Percentiles rank a stretch among this genome's conserved stretches.
Evolutionary conservation across 2,113 vertebrate species (phyloP).

Genomic region (Procavia capensis): DNA sequence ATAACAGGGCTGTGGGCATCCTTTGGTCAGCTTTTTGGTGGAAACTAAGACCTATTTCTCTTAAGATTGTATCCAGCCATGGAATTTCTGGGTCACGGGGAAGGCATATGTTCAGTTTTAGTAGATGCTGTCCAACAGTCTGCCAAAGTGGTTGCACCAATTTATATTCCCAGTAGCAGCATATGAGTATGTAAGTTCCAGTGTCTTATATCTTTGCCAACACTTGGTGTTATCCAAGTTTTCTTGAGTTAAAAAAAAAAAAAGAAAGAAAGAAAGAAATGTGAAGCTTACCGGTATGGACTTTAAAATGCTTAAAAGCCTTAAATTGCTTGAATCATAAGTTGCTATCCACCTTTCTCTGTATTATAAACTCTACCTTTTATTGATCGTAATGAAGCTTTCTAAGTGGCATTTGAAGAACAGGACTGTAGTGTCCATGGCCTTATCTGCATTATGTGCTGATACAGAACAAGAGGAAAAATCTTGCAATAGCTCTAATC

Average conservation of each 20-base stretch:
- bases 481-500: background rate
- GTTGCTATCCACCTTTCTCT: background rate
- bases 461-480: too few relatives aligned
- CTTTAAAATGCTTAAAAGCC: slow-evolving; percentile 25
- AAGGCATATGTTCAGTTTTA: background rate
- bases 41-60: background rate
- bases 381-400: background rate
- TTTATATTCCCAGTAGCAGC: background rate
- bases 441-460: background rate
- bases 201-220: background rate
- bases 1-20: background rate
- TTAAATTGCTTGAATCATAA: background rate
- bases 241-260: background rate
- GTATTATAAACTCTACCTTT: background rate
- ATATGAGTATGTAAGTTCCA: background rate
- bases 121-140: background rate
- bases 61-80: background rate
- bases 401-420: background rate
- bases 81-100: background rate
- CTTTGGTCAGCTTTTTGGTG: background rate
- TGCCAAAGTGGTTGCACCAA: background rate
- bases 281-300: background rate
- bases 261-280: background rate
- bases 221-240: background rate
- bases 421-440: too few relatives aligned